Evolutionary conservation across 2,113 vertebrate genomes (phyloP).

Genomic region (Sinocyclocheilus anophthalmus): DNA sequence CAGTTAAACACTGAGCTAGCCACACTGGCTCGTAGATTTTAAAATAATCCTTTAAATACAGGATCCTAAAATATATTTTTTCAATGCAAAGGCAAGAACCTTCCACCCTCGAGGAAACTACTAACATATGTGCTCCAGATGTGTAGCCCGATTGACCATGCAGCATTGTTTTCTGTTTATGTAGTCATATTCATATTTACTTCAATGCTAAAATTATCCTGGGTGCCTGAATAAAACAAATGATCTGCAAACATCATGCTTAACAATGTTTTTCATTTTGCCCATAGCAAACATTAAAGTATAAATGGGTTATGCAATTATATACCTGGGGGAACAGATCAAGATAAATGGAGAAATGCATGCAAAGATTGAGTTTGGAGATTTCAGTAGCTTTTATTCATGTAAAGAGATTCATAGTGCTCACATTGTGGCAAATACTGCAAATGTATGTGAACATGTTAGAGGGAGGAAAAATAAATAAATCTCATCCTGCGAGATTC

Average conservation of each 20-base stretch:
- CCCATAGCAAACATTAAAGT: not conserved
- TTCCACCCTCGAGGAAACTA: slow-evolving; percentile 46
- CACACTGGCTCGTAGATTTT: slow-evolving; percentile 13
- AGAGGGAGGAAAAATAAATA: slow-evolving; percentile 67
- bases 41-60: slow-evolving; percentile 54
- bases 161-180: slow-evolving; percentile 26
- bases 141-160: not conserved
- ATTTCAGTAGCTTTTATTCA: slow-evolving; percentile 78
- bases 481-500: slow-evolving; percentile 85
- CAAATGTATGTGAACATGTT: slow-evolving; percentile 78
- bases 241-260: not conserved
- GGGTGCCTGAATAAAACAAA: slow-evolving; percentile 5
- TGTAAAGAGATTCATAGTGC: slow-evolving; percentile 73
- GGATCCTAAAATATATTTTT: slow-evolving; percentile 44
- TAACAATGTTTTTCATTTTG: not conserved
- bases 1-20: not conserved
- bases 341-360: slow-evolving; percentile 61
- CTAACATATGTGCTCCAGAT: slow-evolving; percentile 43
- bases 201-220: not conserved
- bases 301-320: slow-evolving; percentile 9
- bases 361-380: slow-evolving; percentile 58
- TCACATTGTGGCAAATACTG: slow-evolving; percentile 67
- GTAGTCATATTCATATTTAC: not conserved
- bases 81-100: slow-evolving; percentile 7
- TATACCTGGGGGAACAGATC: slow-evolving; percentile 25